Evolutionary conservation across 2,888 invertebrate species (phyloP).

Genomic region (Dryadula phaetusa): DNA sequence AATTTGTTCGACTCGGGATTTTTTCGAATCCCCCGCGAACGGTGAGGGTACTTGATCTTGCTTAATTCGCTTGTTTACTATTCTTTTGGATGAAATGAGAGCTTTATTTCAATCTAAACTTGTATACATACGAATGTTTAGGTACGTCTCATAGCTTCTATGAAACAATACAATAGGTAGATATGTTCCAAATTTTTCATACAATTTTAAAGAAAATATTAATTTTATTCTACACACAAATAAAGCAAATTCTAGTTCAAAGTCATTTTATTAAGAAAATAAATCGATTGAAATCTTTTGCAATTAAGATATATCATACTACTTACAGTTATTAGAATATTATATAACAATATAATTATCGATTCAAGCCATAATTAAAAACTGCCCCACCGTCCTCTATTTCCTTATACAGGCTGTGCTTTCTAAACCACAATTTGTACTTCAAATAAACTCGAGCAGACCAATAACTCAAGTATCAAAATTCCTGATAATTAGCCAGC

Average conservation of each 20-base stretch:
- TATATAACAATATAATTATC: constrained; percentile 15
- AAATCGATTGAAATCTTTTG: not conserved
- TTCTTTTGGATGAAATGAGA: constrained; percentile 37
- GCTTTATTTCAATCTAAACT: constrained; percentile 33
- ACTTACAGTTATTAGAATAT: constrained; percentile 9
- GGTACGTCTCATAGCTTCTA: not conserved
- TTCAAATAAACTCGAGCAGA: constrained; percentile 48
- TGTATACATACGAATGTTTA: constrained; percentile 1
- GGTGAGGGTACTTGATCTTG: constrained; percentile 42
- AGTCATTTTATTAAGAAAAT: too few relatives aligned
- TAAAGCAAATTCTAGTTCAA: too few relatives aligned
- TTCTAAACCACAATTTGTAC: constrained; percentile 41
- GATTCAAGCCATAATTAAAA: constrained; percentile 11
- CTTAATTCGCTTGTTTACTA: constrained; percentile 37
- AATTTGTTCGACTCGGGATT: constrained; percentile 37
- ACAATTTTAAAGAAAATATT: not conserved
- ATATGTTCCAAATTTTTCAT: too few relatives aligned
- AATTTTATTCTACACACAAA: not conserved
- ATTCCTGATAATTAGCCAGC: constrained; percentile 79
- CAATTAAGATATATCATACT: not conserved
- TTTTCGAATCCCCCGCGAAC: constrained; percentile 35
- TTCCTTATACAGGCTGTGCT: constrained; percentile 22
- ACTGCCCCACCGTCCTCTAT: not conserved
- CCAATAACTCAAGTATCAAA: constrained; percentile 82
- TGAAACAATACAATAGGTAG: not conserved